Evolutionary conservation across 2,797 vertebrate species (phyloP).

Genomic region (Acipenser transmontanus): DNA sequence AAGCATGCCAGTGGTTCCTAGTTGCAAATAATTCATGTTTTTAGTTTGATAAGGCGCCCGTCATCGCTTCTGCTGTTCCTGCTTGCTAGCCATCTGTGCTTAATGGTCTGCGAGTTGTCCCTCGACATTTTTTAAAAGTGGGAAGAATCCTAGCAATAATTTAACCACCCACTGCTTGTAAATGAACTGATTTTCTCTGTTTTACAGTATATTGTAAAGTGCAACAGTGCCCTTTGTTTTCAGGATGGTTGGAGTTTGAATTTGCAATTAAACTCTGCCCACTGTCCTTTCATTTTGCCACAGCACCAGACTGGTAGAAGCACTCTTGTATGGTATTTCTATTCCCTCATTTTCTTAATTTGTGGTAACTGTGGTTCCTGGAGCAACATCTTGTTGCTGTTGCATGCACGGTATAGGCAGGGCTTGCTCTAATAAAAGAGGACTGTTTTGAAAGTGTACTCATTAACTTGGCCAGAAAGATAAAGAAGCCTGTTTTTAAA

Average conservation of each 20-base stretch:
- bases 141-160: too few relatives aligned
- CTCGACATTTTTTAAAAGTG: too few relatives aligned
- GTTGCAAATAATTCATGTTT: too few relatives aligned
- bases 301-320: background rate
- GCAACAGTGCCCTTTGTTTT: background rate
- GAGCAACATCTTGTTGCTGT: background rate
- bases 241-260: background rate
- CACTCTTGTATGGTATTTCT: background rate
- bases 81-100: too few relatives aligned
- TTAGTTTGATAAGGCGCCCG: too few relatives aligned
- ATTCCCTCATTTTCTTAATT: conserved; percentile 3
- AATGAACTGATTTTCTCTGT: background rate
- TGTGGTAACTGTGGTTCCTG: conserved; percentile 1
- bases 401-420: background rate
- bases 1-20: too few relatives aligned
- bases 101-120: too few relatives aligned
- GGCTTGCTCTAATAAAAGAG: background rate
- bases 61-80: too few relatives aligned
- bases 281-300: background rate
- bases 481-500: conserved; percentile 2
- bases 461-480: background rate
- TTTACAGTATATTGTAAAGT: background rate
- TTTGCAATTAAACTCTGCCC: background rate
- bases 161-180: too few relatives aligned
- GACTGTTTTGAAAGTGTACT: background rate